Base-by-base conservation (phyloP, 2,888 invertebrate species). In the Limnephilus auricula region DNA sequence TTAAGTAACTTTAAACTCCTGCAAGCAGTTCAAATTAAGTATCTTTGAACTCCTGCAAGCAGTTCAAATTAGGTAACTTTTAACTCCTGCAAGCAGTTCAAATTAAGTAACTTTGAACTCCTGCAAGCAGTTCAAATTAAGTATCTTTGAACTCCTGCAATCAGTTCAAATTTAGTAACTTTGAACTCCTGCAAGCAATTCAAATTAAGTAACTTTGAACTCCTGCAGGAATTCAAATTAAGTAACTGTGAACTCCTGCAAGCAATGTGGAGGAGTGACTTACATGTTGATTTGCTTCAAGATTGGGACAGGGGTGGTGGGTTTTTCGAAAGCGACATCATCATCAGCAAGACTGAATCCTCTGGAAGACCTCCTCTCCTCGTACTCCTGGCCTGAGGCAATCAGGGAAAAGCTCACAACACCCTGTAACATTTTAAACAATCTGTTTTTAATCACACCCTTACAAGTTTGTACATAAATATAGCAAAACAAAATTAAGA, bases 281-380 rank as follows among this genome's bases (percentile, higher is more conserved):
- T 94, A 97, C 97, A 96, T 97, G 95, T 98, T 98, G 93, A 98
- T 98, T 95, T 98, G 98, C 94, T 98, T 98, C 91, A 98, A 96
- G 94, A 98, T 98, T 82, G 98, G 96, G 86, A 98, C 97, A 0
- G 98, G 97, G 0, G 97, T 96, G 92, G 95, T 96, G 37, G 94
- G 94, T 92, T 96, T 95, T 30, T 94, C 94, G 9, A 94, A 93
- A 31, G 94, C 94, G 45, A 95, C 95, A 31, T 95, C 95, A 91
- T 95, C 95, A 91, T 95, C 95, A 30, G 95, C 94, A 50, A 85
- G 80, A 37, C 90, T 84, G 31, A 40, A 95, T 78, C 95, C 95
- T 89, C 95, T 91, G 32, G 90, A 93, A 12, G 50, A 34, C 50
- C 86, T 65, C 37, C 91, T 92, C 83, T 92, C 94, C 92, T 94